These are phyloP conservation scores for Drosophila pachea DNA, from an alignment of 1,140 invertebrate species.

Conservation along the genomic window DNA sequence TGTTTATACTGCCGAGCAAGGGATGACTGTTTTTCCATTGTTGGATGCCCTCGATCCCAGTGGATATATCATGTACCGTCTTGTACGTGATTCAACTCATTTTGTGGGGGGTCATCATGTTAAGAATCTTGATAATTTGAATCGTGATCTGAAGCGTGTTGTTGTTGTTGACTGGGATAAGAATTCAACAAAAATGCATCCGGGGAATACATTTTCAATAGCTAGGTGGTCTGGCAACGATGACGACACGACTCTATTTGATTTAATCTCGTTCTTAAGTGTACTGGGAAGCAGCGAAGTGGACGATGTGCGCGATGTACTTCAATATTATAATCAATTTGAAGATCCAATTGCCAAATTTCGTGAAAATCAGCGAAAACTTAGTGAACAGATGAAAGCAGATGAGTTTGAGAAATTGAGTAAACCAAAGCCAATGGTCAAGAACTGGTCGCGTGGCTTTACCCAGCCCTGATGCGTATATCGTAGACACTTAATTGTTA, in stretches of 20 bases:
- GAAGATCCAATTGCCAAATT: conserved; percentile 95
- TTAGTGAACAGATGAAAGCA: conserved; percentile 84
- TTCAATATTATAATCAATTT: conserved; percentile 95
- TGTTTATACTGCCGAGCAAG: conserved; percentile 96
- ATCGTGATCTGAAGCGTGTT: conserved; percentile 96
- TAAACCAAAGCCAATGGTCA: conserved; percentile 62
- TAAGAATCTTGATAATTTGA: conserved; percentile 96
- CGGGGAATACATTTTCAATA: conserved; percentile 92
- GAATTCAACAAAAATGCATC: conserved; percentile 91
- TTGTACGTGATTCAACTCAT: conserved; percentile 97
- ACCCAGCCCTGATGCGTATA: conserved; percentile 22
- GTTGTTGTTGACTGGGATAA: conserved; percentile 98
- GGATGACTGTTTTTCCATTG: conserved; percentile 94
- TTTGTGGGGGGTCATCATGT: conserved; percentile 97
- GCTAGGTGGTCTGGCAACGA: conserved; percentile 96
- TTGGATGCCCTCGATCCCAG: conserved; percentile 95
- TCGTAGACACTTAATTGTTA: conserved; percentile 9
- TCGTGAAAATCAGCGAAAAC: conserved; percentile 89
- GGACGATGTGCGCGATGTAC: conserved; percentile 94
- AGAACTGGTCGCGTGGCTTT: conserved; percentile 69
- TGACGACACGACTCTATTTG: conserved; percentile 91
- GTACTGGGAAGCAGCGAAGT: conserved; percentile 92
- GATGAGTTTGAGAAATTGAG: conserved; percentile 78
- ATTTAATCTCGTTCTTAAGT: conserved; percentile 94
- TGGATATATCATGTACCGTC: conserved; percentile 90